These are phyloP conservation scores for Chrysina gloriosa DNA, from an alignment of 2,888 invertebrate genomes.

Conservation along the genomic window DNA sequence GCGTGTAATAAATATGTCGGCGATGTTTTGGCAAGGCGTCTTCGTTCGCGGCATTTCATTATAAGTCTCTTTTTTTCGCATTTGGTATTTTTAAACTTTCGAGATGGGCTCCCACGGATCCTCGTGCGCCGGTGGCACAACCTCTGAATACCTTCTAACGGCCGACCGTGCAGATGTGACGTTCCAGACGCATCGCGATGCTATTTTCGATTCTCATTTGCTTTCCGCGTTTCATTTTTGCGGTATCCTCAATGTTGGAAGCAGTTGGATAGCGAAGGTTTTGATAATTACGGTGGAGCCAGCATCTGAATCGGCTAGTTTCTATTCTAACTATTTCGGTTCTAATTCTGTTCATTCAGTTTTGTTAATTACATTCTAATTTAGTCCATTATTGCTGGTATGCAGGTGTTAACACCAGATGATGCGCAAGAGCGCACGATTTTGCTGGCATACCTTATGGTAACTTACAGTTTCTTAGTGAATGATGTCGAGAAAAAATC, in stretches of 20 bases:
- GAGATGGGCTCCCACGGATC: not conserved
- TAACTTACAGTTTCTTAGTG: no score
- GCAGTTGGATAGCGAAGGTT: not conserved
- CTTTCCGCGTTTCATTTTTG: not conserved
- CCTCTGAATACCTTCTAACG: not conserved
- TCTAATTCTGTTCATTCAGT: no score
- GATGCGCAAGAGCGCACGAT: no score
- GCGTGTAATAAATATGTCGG: slow-evolving; percentile 22
- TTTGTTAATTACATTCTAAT: no score
- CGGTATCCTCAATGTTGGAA: not conserved
- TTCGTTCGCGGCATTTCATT: slow-evolving; percentile 13
- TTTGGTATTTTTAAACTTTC: slow-evolving; percentile 19
- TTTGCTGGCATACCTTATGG: no score
- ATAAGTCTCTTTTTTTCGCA: slow-evolving; percentile 1
- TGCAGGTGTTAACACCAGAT: no score
- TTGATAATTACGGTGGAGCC: not conserved
- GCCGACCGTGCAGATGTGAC: not conserved
- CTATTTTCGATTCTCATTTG: not conserved
- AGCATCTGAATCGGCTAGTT: no score
- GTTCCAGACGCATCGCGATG: not conserved
- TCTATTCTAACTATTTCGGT: no score
- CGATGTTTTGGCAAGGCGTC: slow-evolving; percentile 19
- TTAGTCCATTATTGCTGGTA: no score
- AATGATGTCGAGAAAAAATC: no score
- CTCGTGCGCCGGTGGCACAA: not conserved